Conservation (phyloP, 2,797 vertebrate genomes). For the Agapornis canus region DNA sequence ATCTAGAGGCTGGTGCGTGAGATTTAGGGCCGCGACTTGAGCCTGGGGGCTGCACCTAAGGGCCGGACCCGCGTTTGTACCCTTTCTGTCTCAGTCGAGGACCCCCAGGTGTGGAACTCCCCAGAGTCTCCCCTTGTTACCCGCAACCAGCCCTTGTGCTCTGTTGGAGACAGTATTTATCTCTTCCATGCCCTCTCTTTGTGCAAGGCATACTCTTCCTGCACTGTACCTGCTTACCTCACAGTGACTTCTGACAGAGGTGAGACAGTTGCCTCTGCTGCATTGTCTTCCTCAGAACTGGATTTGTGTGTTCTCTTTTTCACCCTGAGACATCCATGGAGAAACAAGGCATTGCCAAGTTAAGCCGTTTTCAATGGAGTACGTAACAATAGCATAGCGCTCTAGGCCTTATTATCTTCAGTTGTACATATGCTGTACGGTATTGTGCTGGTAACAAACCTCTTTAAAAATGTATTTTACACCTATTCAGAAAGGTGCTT, state of each 20-base stretch:
- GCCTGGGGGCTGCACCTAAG: rapidly evolving
- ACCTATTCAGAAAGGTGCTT: background rate
- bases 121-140: background rate
- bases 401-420: background rate
- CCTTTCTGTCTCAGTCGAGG: rapidly evolving
- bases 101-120: rapidly evolving
- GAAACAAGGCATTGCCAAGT: background rate
- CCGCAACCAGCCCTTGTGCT: background rate
- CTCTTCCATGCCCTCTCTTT: background rate
- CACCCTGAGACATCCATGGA: background rate
- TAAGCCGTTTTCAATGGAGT: rapidly evolving
- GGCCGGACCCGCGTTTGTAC: rapidly evolving
- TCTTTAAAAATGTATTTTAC: background rate
- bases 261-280: background rate
- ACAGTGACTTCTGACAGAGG: background rate
- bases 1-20: rapidly evolving
- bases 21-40: background rate
- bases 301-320: background rate
- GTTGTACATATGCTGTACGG: rapidly evolving
- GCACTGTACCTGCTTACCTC: background rate
- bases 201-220: background rate
- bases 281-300: rapidly evolving
- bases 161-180: background rate
- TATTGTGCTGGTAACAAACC: background rate
- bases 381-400: rapidly evolving